Evolutionary conservation across 23 tunicate species (phyloP).

Genomic region (Trididemnum nubilum): DNA sequence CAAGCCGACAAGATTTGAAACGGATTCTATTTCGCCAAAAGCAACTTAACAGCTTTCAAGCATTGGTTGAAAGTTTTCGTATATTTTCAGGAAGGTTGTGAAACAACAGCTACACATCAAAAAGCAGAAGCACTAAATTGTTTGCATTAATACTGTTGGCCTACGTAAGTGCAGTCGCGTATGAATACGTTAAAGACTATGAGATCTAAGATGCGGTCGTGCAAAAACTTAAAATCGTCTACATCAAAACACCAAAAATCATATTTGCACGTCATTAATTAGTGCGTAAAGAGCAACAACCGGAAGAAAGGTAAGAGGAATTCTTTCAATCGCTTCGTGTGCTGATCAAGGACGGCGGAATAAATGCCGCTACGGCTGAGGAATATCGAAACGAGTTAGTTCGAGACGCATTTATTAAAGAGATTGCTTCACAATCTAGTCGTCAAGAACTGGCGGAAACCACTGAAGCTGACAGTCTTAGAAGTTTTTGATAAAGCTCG

Average conservation of each 20-base stretch:
- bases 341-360: not conserved
- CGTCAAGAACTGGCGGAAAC: not conserved
- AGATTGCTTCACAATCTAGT: not conserved
- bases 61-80: not conserved
- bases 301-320: not conserved
- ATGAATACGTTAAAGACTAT: not conserved
- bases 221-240: not conserved
- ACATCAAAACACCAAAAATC: not conserved
- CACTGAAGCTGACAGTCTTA: not conserved
- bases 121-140: too few relatives aligned
- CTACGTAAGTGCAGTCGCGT: not conserved
- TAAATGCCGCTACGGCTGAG: not conserved
- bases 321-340: not conserved
- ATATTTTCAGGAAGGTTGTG: too few relatives aligned
- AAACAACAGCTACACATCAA: too few relatives aligned
- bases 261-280: not conserved
- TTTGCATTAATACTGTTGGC: not conserved
- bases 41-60: not conserved
- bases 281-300: not conserved
- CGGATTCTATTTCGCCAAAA: not conserved
- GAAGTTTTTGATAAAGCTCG: not conserved
- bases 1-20: too few relatives aligned
- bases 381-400: not conserved
- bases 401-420: not conserved
- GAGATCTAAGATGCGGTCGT: not conserved